Evolutionary conservation across 23 tunicate genomes (phyloP).

Genomic region (Clavelina lepadiformis): DNA sequence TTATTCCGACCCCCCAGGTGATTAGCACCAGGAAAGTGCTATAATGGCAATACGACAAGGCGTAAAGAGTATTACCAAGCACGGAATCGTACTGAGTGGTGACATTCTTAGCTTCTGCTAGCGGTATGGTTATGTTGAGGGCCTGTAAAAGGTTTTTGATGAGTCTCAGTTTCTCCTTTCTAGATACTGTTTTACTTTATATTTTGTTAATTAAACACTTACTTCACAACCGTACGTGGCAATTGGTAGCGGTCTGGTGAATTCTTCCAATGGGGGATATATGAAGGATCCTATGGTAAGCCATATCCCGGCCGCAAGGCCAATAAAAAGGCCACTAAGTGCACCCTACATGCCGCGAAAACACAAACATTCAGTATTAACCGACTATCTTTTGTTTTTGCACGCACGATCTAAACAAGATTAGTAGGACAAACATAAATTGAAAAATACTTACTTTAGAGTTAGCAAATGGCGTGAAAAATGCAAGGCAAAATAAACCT

Average conservation of each 20-base stretch:
- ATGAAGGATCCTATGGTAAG: slow-evolving; percentile 49
- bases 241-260: slow-evolving; percentile 29
- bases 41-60: slow-evolving; percentile 65
- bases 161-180: background rate
- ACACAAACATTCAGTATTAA: too few relatives aligned
- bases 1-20: slow-evolving; percentile 28
- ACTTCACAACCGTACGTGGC: slow-evolving; percentile 28
- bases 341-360: too few relatives aligned
- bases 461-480: slow-evolving; percentile 53
- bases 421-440: background rate
- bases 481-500: slow-evolving; percentile 56
- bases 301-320: slow-evolving; percentile 51
- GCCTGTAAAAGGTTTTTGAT: background rate
- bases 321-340: slow-evolving; percentile 34
- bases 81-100: slow-evolving; percentile 1
- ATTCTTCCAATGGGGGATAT: slow-evolving; percentile 45
- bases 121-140: background rate
- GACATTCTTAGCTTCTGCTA: background rate
- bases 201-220: background rate
- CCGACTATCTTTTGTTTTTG: too few relatives aligned
- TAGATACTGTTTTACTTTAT: background rate
- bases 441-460: slow-evolving; percentile 35
- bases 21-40: slow-evolving; percentile 28
- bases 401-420: too few relatives aligned
- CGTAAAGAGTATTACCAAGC: slow-evolving; percentile 29